Evolutionary conservation across 2,797 vertebrate genomes (phyloP).

Genomic region (Chlorospingus flavigularis): DNA sequence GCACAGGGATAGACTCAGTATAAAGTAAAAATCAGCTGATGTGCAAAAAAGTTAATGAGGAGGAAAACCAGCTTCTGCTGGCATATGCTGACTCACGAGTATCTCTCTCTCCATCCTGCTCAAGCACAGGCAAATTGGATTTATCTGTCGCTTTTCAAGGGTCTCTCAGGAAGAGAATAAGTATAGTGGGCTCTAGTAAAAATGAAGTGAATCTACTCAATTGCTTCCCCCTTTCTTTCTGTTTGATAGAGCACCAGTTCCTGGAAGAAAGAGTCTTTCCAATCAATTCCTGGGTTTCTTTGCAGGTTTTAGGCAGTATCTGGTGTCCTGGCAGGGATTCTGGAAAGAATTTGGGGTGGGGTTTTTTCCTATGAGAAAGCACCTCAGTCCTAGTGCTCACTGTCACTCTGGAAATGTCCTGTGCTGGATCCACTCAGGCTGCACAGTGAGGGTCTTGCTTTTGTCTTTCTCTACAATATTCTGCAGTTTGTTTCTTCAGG

Average conservation of each 20-base stretch:
- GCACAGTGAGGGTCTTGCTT: neutral
- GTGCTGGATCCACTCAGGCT: neutral
- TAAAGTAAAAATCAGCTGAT: constrained; percentile 57
- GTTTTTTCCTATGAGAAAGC: neutral
- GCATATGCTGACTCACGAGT: constrained; percentile 6
- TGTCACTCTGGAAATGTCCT: neutral
- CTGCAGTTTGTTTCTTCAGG: neutral
- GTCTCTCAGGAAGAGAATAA: neutral
- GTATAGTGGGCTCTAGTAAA: neutral
- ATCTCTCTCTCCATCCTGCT: constrained; percentile 4
- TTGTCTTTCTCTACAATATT: neutral
- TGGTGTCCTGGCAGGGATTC: neutral
- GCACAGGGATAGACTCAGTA: neutral
- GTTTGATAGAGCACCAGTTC: neutral
- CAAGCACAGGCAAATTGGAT: constrained; percentile 12
- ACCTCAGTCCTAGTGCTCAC: neutral
- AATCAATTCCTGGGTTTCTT: neutral
- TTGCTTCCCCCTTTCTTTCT: neutral
- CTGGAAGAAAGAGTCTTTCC: neutral
- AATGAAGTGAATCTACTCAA: neutral
- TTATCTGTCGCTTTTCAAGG: neutral
- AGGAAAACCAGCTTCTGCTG: constrained; percentile 46
- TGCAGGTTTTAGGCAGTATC: neutral
- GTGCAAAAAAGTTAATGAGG: constrained; percentile 61
- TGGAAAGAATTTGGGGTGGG: neutral